Evolutionary conservation across 2,113 vertebrate species (phyloP), one percentile per base, ranked within the genome.

Genomic region (Eupsittula cactorum): DNA sequence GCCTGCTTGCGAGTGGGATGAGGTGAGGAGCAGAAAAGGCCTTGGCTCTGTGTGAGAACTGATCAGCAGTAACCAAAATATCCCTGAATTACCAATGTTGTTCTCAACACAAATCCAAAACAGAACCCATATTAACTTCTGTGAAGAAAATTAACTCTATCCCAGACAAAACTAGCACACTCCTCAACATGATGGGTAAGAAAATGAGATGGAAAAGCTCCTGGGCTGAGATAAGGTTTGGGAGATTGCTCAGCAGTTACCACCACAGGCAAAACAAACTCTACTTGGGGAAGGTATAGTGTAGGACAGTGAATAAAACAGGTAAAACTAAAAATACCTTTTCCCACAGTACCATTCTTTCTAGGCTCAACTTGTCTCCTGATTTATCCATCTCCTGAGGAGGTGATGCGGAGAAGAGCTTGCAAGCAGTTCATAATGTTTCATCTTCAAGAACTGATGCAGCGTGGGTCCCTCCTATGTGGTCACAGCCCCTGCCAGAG

Each of bases 381-480:
- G 1, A 21, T 46, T 60, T 53, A 12, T 69, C 28, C 20, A 6
- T 24, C 13, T 29, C 16, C 47, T 24, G 0, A 52, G 46, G 9
- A 55, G 5, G 14, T 12, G 18, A 35, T 12, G 11, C 13, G 7
- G 41, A 64, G 24, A 4, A 16, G 14, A 17, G 14, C 17, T 49
- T 70, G 25, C 0, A 1, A 11, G 50, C 37, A 19, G 24, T 52
- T 62, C 17, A 24, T 35, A 25, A 57, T 6, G 10, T 2, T 3
- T 33, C 4, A 2, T 44, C 59, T 53, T 35, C 31, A 55, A 1
- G 1, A 55, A 14, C 3, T 33, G 6, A 35, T 50, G 16, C 25
- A 33, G 21, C 3, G 0, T 31, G 16, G 9, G 21, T 44, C 37
- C 31, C 35, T 57, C 41, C 37, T 33, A 31, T 0, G 1, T 13